Percentiles rank a stretch among this genome's conserved stretches.
Conservation (phyloP, 2,888 invertebrate species). For the Lasioglossum villosulum region DNA sequence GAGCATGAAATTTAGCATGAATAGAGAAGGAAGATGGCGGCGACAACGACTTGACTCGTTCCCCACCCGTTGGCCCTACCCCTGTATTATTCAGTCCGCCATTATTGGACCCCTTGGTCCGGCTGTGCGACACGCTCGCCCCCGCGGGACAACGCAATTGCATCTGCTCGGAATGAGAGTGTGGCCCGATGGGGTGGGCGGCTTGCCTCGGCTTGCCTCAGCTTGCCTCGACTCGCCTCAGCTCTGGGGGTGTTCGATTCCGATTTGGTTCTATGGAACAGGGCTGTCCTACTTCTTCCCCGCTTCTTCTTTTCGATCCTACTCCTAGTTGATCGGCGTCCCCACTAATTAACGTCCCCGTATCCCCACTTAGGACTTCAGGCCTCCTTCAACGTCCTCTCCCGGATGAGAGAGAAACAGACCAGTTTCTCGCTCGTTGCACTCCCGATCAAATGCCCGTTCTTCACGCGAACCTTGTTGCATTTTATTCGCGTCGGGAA, state of each 20-base stretch:
- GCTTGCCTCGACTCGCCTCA: neutral
- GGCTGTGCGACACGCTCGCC: constrained; percentile 68
- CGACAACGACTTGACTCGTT: constrained; percentile 68
- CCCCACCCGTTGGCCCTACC: constrained; percentile 46
- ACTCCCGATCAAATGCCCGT: neutral
- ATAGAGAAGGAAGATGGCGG: constrained; percentile 67
- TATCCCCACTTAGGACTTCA: neutral
- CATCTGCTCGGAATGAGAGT: constrained; percentile 72
- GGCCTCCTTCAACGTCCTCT: neutral
- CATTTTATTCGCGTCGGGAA: neutral
- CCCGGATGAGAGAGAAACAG: neutral
- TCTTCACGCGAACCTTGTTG: neutral
- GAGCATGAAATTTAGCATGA: constrained; percentile 64
- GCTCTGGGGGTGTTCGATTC: neutral
- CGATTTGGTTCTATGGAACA: neutral
- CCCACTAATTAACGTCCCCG: neutral
- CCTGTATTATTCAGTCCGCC: constrained; percentile 74
- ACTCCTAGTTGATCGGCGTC: neutral
- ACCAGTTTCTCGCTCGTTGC: neutral
- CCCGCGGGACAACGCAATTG: constrained; percentile 77
- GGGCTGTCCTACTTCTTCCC: constrained; percentile 2
- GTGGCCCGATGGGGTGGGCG: constrained; percentile 38
- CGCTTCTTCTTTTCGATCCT: constrained; percentile 1
- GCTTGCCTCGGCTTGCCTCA: neutral
- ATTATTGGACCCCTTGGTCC: constrained; percentile 73